These are phyloP conservation scores for Pipra filicauda DNA, from an alignment of 2,113 vertebrate species.

Conservation along the genomic window DNA sequence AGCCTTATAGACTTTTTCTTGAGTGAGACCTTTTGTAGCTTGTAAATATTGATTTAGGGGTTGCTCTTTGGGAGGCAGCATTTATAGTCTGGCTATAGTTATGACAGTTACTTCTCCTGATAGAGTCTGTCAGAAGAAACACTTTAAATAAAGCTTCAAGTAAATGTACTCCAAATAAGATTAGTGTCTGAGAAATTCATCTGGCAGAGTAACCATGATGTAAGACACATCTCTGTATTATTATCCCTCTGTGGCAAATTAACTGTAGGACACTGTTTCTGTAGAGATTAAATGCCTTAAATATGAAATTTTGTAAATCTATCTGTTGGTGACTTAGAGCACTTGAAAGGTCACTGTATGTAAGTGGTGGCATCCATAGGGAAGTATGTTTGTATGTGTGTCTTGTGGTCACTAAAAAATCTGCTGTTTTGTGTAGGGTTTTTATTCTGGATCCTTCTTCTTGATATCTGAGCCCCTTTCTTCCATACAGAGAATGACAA, in stretches of 20 bases:
- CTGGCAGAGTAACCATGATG: background rate
- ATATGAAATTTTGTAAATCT: background rate
- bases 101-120: slow-evolving; percentile 25
- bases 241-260: background rate
- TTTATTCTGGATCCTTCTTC: background rate
- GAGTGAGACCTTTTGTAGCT: slow-evolving; percentile 1
- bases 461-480: background rate
- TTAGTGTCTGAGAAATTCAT: background rate
- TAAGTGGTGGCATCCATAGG: no score
- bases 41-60: slow-evolving; percentile 62
- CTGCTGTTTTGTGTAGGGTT: background rate
- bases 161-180: background rate
- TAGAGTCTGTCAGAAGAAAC: background rate
- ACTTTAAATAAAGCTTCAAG: background rate
- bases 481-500: background rate
- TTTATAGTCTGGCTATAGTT: slow-evolving; percentile 8
- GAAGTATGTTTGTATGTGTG: background rate
- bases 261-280: background rate
- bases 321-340: background rate
- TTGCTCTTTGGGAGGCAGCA: slow-evolving; percentile 41
- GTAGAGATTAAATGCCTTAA: background rate
- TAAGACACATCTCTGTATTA: background rate
- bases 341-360: background rate
- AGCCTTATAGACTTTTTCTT: slow-evolving; percentile 15
- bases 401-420: background rate